Base-by-base conservation (phyloP, 2,888 invertebrate species). In the Protonemura montana region DNA sequence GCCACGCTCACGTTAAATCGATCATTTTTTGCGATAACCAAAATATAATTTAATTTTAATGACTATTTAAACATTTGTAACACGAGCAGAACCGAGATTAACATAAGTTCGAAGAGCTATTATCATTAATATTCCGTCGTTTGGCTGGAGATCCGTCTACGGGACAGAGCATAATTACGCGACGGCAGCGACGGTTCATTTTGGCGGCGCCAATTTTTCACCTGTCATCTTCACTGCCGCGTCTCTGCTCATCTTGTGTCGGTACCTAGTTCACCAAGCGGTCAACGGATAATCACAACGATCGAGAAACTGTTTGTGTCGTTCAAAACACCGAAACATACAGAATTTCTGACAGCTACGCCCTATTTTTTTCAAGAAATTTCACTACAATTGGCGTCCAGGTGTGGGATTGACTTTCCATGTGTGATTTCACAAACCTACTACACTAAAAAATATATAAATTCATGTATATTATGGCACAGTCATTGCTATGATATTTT, bases 31-130 rank as follows among this genome's bases (percentile, higher is more conserved):
- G 59, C 59, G 59, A 59, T 59, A 59, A 21, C 21, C 59, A 21
- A 59, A 59, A 59, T 30, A 81, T 81, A 81, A 81, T 81, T 81
- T 81, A 30, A n/a, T 81, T 81, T 81, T 81, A 81, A 81, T 81
- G 81, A 30, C 81, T 81, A 29, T 81, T 30, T 81, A 59, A 59
- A 59, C 16, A 30, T 81, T 30, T 29, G 81, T 27, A 28, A 78
- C 78, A 78, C 78, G 78, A 28, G 78, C 27, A 78, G 29, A 29
- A 59, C 59, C 59, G 21, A 81, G 81, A n/a, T 81, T 81, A 81
- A 81, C 81, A 81, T 59, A 81, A 27, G 81, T 30, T 29, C 27
- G 30, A 81, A n/a, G 30, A 27, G 28, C 29, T 3, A 29, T 59
- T 29, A 81, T 81, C 81, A 81, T 81, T 81, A 81, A 59, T 59